These are phyloP conservation scores for Cryptops parisi DNA, from an alignment of 2,888 invertebrate genomes.

Conservation along the genomic window DNA sequence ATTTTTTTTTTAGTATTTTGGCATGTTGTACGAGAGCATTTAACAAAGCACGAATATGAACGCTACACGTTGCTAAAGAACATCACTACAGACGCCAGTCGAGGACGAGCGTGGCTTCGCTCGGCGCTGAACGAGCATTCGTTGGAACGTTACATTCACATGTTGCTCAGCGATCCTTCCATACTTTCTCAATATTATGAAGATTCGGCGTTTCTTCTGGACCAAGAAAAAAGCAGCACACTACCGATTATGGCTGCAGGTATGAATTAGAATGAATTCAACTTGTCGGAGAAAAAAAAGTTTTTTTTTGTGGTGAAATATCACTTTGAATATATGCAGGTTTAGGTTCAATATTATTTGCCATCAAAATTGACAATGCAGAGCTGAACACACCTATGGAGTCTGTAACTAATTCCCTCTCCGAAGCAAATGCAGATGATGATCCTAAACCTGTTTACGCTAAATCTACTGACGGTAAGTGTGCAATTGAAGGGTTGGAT, in stretches of 20 bases:
- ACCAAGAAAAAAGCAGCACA: slow-evolving; percentile 59
- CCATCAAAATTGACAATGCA: slow-evolving; percentile 74
- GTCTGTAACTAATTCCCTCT: slow-evolving; percentile 19
- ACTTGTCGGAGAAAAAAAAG: background rate
- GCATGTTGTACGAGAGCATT: slow-evolving; percentile 40
- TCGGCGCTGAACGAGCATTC: slow-evolving; percentile 82
- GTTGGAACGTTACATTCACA: slow-evolving; percentile 58
- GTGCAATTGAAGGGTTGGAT: too few relatives aligned
- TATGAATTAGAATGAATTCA: slow-evolving; percentile 29
- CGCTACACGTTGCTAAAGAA: slow-evolving; percentile 56
- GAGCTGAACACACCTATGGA: slow-evolving; percentile 45
- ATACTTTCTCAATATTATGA: slow-evolving; percentile 61
- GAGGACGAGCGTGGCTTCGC: slow-evolving; percentile 76
- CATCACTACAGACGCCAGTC: slow-evolving; percentile 58
- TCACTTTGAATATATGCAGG: slow-evolving; percentile 38
- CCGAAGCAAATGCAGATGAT: slow-evolving; percentile 33
- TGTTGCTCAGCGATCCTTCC: slow-evolving; percentile 49
- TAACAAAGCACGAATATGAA: slow-evolving; percentile 76
- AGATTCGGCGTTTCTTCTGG: slow-evolving; percentile 66
- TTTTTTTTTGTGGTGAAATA: background rate
- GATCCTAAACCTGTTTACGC: slow-evolving; percentile 54
- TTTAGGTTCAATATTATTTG: slow-evolving; percentile 78
- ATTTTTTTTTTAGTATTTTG: slow-evolving; percentile 30
- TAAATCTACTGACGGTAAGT: slow-evolving; percentile 44
- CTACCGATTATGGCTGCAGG: slow-evolving; percentile 76